A percentile compares a stretch with the other conserved stretches of the same genome.
phyloP scores from a whole-genome alignment of 2,888 invertebrate species.

The Macropis europaea region DNA sequence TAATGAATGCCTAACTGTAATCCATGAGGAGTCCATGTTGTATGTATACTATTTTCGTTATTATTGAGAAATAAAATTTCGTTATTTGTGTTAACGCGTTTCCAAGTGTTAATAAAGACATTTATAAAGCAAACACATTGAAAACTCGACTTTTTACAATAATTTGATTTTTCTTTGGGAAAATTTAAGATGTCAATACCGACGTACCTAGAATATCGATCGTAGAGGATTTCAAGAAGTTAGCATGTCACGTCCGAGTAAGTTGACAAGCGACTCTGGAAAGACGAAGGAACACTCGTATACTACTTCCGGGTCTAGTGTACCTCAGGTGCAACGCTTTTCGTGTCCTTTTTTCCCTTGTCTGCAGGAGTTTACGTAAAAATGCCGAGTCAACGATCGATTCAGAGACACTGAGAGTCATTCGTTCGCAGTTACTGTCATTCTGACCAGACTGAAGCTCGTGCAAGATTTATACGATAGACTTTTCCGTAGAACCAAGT shows the following conservation, averaged over 20 bases:
- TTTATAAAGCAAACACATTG: no score
- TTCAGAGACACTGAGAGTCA: conserved; percentile 27
- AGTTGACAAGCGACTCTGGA: conserved; percentile 35
- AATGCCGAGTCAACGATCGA: conserved; percentile 39
- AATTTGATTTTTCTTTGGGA: no score
- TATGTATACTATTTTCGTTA: no score
- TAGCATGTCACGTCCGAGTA: conserved; percentile 49
- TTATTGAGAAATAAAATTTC: no score
- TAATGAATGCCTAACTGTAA: no score
- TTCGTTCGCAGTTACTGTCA: conserved; percentile 16
- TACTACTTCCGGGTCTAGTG: conserved; percentile 27
- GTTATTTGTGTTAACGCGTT: no score
- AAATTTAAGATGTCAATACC: no score
- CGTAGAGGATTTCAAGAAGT: conserved; percentile 44
- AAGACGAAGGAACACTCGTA: conserved; percentile 28
- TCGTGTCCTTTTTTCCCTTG: neutral
- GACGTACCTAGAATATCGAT: conserved; percentile 34
- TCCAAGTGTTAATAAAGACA: no score
- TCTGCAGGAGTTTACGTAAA: conserved; percentile 29
- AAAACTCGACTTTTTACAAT: no score
- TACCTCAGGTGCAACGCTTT: conserved; percentile 16
- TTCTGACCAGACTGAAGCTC: neutral
- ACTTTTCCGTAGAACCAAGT: conserved; percentile 6
- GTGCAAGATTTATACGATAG: neutral
- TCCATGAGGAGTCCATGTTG: no score